Conservation (phyloP, 2,888 invertebrate genomes). For the Stenurella melanura region DNA sequence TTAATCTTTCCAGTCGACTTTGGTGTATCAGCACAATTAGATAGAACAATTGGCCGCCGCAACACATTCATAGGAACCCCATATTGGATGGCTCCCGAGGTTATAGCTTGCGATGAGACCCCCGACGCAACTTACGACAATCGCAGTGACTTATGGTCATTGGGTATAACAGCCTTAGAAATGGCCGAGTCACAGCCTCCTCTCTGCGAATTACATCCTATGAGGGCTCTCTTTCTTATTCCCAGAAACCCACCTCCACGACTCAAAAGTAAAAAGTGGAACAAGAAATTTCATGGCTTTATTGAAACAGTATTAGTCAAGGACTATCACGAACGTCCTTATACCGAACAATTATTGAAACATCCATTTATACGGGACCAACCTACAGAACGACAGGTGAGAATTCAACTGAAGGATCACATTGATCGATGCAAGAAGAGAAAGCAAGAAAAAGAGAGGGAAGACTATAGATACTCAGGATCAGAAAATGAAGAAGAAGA, state of each 20-base stretch:
- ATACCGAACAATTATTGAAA: conserved; percentile 97
- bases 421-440: conserved; percentile 98
- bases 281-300: conserved; percentile 97
- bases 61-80: conserved; percentile 99
- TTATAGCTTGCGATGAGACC: conserved; percentile 99
- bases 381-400: conserved; percentile 97
- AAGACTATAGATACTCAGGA: conserved; percentile 91
- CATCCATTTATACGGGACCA: conserved; percentile 99
- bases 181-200: conserved; percentile 99
- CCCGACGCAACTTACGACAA: conserved; percentile 99
- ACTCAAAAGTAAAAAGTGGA: conserved; percentile 98
- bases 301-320: conserved; percentile 98
- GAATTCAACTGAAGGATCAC: conserved; percentile 99
- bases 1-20: conserved; percentile 87
- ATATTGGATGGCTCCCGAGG: conserved; percentile 99
- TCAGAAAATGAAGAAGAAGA: conserved; percentile 99
- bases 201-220: conserved; percentile 99
- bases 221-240: conserved; percentile 98
- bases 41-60: conserved; percentile 97
- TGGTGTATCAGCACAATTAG: conserved; percentile 99
- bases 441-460: conserved; percentile 90
- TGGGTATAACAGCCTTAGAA: conserved; percentile 98
- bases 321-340: conserved; percentile 98
- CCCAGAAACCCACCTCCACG: conserved; percentile 99
- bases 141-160: conserved; percentile 92